Evolutionary conservation across 2,888 invertebrate species (phyloP).

Genomic region (Lasioglossum pauxillum): DNA sequence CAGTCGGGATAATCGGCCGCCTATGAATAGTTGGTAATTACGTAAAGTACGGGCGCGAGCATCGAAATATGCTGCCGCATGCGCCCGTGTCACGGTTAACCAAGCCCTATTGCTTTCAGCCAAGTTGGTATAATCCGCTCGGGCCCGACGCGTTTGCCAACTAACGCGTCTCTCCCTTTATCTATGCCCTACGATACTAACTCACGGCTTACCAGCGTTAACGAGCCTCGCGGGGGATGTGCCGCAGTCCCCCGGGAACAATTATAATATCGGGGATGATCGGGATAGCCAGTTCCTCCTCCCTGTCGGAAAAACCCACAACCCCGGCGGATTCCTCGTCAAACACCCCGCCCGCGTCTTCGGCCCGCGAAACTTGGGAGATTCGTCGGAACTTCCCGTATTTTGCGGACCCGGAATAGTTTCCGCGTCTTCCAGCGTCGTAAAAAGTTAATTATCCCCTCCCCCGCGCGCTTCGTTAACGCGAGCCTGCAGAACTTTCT

Average conservation of each 20-base stretch:
- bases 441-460: background rate
- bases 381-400: background rate
- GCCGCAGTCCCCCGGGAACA: constrained; percentile 31
- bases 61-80: constrained; percentile 55
- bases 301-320: background rate
- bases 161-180: constrained; percentile 71
- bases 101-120: constrained; percentile 70
- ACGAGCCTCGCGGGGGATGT: constrained; percentile 63
- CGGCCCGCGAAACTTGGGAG: background rate
- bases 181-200: constrained; percentile 70
- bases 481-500: background rate
- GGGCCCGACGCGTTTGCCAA: constrained; percentile 69
- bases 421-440: background rate
- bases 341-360: background rate
- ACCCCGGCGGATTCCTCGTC: background rate
- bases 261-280: constrained; percentile 60
- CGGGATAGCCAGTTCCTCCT: constrained; percentile 15
- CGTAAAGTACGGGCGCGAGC: constrained; percentile 54
- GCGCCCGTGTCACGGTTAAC: constrained; percentile 59
- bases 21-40: constrained; percentile 57
- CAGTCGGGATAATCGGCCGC: constrained; percentile 49
- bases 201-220: constrained; percentile 71
- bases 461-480: background rate
- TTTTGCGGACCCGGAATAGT: constrained; percentile 1
- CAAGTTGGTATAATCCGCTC: constrained; percentile 79